Evolutionary conservation across 2,888 invertebrate species (phyloP), one percentile per base, ranked within the genome.

Genomic region (Acronicta aceris): DNA sequence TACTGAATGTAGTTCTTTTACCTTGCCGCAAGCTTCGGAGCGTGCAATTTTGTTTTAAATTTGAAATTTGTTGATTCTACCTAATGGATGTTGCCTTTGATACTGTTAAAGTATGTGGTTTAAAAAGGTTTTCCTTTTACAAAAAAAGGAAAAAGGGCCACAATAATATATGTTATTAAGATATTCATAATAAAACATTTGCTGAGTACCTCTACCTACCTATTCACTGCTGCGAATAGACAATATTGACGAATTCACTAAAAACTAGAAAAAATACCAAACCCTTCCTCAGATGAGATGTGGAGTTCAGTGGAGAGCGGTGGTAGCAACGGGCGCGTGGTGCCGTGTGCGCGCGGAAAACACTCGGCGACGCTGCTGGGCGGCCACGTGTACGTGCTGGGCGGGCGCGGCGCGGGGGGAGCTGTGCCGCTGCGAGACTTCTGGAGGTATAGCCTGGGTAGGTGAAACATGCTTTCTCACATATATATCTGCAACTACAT

Each of bases 401-500:
- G 98, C 13, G 98, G 98, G n/a, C 95, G 97, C 49, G 97, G 97
- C 85, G 97, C 97, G 17, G 97, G 97, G 85, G 95, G 98, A 33
- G 96, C 97, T 81, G 94, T 97, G 75, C 97, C 98, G 5, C 95
- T 98, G 63, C 96, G 97, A 86, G 98, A 98, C 91, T 96, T 98
- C 84, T 98, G 98, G 98, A 96, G 96, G 79, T 97, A 97, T 83
- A 96, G 96, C 79, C 95, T 98, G 48, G 96, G 97, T 97, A 81
- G 95, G 86, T 77, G 5, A 3, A 27, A 38, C 5, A n/a, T 38
- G n/a, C 13, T 36, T 36, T 13, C 36, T 2, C 1, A 30, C 30
- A 30, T 10, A 10, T 10, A 1, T 0, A 2, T 10, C 1, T 7
- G 8, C 27, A 25, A 25, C 5, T 25, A 25, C 5, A 25, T 25